Base-by-base conservation (phyloP, 2,797 vertebrate species). In the Rachycentron canadum region DNA sequence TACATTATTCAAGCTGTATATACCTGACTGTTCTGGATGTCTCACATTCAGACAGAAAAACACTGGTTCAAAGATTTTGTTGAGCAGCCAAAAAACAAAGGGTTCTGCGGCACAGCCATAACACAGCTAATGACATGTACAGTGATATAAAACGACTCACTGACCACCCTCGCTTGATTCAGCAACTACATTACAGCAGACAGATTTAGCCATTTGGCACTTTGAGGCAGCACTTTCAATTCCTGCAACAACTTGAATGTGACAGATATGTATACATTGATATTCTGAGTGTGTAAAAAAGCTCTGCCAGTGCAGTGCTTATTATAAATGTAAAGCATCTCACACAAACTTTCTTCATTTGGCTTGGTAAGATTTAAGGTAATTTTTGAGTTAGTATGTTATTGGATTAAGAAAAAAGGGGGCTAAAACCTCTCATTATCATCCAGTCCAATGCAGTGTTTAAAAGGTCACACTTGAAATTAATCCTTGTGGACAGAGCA, bases 21-120 rank as follows among this genome's bases (percentile, higher is more conserved):
- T 95, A 97, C 96, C 96, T 96, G 93, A 97, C 74, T 56, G 95
- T 96, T 88, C 90, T 94, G 68, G 95, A 93, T 56, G 92, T 75
- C 73, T 96, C 95, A 56, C 90, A 95, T 85, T 96, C 96, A 81
- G 94, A 67, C 2, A 93, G 65, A 95, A 7, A 90, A 62, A 69
- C 6, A 56, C 1, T 0, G 23, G 43, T 38, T 86, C n/a, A 73
- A 19, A 76, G 53, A 40, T 69, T 79, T 64, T 72, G 68, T 85
- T 68, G 53, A 72, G 59, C 47, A 65, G 56, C 36, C 23, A 25
- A 36, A 82, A 59, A 84, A 12, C 60, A 19, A 63, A 19, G n/a
- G 63, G 40, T 59, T 60, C 74, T 50, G 67, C 83, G 82, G 73
- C 19, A 30, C 6, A 58, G 50, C 57, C 69, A 58, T 55, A 62